These are phyloP conservation scores for Cololabis saira DNA, from an alignment of 2,113 vertebrate genomes.

Conservation along the genomic window DNA sequence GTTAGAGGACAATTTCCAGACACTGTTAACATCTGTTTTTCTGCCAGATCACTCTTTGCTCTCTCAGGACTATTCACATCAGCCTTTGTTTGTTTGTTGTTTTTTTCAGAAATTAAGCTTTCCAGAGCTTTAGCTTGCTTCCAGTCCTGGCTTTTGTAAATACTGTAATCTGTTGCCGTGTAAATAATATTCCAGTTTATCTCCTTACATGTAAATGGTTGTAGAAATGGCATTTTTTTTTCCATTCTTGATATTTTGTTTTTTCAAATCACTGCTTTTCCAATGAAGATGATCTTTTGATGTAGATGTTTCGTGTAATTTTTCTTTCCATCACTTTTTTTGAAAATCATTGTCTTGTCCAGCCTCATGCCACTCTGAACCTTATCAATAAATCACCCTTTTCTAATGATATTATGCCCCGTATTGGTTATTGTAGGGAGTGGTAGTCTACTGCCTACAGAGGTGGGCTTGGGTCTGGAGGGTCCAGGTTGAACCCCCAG, in stretches of 20 bases:
- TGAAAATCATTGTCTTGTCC: slow-evolving; percentile 62
- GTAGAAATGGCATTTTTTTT: slow-evolving; percentile 64
- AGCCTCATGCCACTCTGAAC: slow-evolving; percentile 71
- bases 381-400: slow-evolving; percentile 77
- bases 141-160: slow-evolving; percentile 66
- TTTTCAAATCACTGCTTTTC: slow-evolving; percentile 66
- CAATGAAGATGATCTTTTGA: slow-evolving; percentile 59
- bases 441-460: too few species aligned
- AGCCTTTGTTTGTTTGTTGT: too few species aligned
- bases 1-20: slow-evolving; percentile 53
- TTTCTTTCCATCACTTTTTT: slow-evolving; percentile 32
- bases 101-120: slow-evolving; percentile 27
- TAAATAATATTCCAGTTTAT: slow-evolving; percentile 75
- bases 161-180: slow-evolving; percentile 72
- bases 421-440: neutral
- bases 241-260: slow-evolving; percentile 34
- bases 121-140: slow-evolving; percentile 38
- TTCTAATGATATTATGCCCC: slow-evolving; percentile 59
- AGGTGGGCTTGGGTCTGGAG: too few species aligned
- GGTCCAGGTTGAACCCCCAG: too few species aligned
- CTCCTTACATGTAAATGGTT: slow-evolving; percentile 75
- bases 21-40: slow-evolving; percentile 47
- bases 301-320: slow-evolving; percentile 62
- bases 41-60: slow-evolving; percentile 37
- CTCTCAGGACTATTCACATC: slow-evolving; percentile 29